phyloP scores from a whole-genome alignment of 2,113 vertebrate genomes.

The Pholis gunnellus region DNA sequence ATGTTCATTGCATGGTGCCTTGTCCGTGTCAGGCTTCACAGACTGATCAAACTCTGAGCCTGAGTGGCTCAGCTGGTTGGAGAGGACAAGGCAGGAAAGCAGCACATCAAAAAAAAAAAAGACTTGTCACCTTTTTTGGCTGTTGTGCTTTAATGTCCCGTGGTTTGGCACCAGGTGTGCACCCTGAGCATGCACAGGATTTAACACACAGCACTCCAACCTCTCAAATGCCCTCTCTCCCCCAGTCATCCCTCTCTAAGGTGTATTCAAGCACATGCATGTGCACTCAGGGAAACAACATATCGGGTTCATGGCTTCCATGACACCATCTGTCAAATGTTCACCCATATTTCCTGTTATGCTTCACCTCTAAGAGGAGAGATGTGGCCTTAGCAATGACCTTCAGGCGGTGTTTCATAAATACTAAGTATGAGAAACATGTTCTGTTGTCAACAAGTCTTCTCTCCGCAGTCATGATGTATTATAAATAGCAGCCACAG shows the following conservation, averaged over 20 bases:
- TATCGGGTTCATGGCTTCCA: conserved; percentile 38
- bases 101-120: conserved; percentile 20
- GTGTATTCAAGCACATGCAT: conserved; percentile 21
- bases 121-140: conserved; percentile 43
- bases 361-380: conserved; percentile 1
- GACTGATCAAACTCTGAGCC: conserved; percentile 58
- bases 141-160: conserved; percentile 40
- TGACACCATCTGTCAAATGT: conserved; percentile 8
- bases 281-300: background rate
- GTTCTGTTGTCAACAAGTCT: conserved; percentile 40
- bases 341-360: conserved; percentile 8
- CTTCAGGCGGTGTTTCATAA: conserved; percentile 48
- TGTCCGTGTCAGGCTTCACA: conserved; percentile 57
- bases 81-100: conserved; percentile 36
- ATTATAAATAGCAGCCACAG: conserved; percentile 59
- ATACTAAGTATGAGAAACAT: conserved; percentile 45
- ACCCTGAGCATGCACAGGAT: conserved; percentile 23
- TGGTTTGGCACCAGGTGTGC: conserved; percentile 60
- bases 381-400: conserved; percentile 21
- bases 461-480: conserved; percentile 33
- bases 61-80: conserved; percentile 64
- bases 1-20: conserved; percentile 49
- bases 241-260: conserved; percentile 37
- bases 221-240: conserved; percentile 30
- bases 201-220: conserved; percentile 39